Conservation (phyloP, 2,888 invertebrate genomes). For the Boloria selene region DNA sequence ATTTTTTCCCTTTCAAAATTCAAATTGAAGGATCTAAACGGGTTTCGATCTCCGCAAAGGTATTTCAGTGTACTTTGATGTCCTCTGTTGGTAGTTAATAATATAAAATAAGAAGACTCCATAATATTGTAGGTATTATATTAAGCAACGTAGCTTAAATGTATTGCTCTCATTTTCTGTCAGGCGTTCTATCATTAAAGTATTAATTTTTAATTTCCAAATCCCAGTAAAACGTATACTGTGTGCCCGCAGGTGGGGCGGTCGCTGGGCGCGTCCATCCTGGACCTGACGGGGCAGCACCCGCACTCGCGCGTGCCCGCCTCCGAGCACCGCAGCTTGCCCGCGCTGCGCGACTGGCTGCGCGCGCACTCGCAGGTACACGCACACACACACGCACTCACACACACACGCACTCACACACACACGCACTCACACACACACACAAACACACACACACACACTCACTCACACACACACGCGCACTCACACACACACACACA, state of each 20-base stretch:
- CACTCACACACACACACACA: background rate
- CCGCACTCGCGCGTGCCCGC: conserved; percentile 91
- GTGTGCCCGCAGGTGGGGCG: conserved; percentile 86
- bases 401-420: background rate
- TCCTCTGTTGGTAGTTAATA: too few relatives aligned
- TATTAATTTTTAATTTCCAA: too few relatives aligned
- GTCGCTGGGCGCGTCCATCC: conserved; percentile 90
- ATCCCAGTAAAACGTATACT: background rate
- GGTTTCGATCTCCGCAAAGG: too few relatives aligned
- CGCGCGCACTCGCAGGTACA: conserved; percentile 73
- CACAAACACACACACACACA: background rate
- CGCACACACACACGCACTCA: background rate
- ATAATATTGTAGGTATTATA: too few relatives aligned
- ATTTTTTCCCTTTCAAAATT: too few relatives aligned
- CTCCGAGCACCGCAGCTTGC: conserved; percentile 88
- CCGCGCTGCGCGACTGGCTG: conserved; percentile 86
- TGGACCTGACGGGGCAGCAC: conserved; percentile 91
- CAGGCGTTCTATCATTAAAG: too few relatives aligned
- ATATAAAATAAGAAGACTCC: too few relatives aligned
- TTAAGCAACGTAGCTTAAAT: too few relatives aligned
- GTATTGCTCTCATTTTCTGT: too few relatives aligned
- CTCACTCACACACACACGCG: too few relatives aligned
- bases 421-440: background rate
- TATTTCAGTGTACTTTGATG: too few relatives aligned
- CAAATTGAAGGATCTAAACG: too few relatives aligned